phyloP scores from a whole-genome alignment of 2,888 invertebrate genomes.

The Acanthosepion lycidas region DNA sequence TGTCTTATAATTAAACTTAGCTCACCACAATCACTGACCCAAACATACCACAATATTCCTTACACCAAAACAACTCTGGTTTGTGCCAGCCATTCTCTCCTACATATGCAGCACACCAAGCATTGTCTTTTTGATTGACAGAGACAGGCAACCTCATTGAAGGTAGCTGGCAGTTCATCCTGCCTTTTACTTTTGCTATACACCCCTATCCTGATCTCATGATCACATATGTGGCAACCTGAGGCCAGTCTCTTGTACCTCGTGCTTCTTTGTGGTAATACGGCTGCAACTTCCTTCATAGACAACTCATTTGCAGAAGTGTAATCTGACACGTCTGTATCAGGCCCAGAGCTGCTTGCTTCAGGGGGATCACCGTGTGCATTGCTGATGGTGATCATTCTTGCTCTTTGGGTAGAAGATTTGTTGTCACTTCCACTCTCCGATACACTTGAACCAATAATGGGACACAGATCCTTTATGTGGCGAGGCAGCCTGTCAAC shows the following conservation, averaged over 20 bases:
- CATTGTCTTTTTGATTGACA: no score
- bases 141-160: no score
- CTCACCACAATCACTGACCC: no score
- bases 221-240: no score
- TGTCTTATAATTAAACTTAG: no score
- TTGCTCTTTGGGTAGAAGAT: not conserved
- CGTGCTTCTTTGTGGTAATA: not conserved
- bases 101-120: no score
- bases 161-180: no score
- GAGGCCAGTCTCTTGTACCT: not conserved
- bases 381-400: not conserved
- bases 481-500: not conserved
- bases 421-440: not conserved
- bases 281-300: not conserved
- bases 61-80: no score
- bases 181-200: no score
- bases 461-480: not conserved
- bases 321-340: not conserved
- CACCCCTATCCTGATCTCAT: not conserved
- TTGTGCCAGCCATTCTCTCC: no score
- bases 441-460: not conserved
- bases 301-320: no score
- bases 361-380: not conserved
- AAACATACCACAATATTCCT: no score
- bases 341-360: not conserved